These are phyloP conservation scores for Muscicapa adusta DNA, from an alignment of 2,113 vertebrate genomes.

Conservation along the genomic window DNA sequence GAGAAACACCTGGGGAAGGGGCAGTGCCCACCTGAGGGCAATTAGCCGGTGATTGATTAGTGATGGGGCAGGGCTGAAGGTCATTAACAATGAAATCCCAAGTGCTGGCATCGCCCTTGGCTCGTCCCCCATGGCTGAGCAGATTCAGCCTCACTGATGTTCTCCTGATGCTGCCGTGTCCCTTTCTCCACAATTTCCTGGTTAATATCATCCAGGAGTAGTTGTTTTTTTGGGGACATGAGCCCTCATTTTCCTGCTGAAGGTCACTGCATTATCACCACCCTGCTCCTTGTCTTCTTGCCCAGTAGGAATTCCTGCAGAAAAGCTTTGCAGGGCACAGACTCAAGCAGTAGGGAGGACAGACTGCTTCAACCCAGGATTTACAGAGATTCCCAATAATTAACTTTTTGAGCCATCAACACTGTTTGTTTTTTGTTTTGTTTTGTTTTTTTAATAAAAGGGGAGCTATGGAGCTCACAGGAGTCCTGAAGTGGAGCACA, in stretches of 20 bases:
- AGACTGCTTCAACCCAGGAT: neutral
- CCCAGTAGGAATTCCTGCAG: neutral
- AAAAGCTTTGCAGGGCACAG: neutral
- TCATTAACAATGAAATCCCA: neutral
- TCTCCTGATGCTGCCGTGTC: neutral
- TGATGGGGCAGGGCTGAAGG: neutral
- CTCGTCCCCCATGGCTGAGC: accelerated
- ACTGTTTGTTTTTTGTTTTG: too few relatives aligned
- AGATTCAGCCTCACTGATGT: neutral
- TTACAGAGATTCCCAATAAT: neutral
- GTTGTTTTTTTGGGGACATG: neutral
- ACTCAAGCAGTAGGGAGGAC: accelerated
- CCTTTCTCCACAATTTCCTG: neutral
- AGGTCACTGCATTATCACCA: neutral
- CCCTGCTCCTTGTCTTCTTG: accelerated
- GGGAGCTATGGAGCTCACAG: neutral
- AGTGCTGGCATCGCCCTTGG: neutral
- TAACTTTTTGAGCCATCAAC: neutral
- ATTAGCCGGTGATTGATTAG: neutral
- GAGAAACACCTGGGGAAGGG: neutral
- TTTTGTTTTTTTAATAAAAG: neutral
- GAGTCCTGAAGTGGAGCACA: accelerated
- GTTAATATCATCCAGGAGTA: neutral
- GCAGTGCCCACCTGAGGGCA: neutral
- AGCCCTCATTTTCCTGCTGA: neutral